Evolutionary conservation across 2,888 invertebrate species (phyloP), one percentile per base, ranked within the genome.

Genomic region (Sepioteuthis lessoniana): DNA sequence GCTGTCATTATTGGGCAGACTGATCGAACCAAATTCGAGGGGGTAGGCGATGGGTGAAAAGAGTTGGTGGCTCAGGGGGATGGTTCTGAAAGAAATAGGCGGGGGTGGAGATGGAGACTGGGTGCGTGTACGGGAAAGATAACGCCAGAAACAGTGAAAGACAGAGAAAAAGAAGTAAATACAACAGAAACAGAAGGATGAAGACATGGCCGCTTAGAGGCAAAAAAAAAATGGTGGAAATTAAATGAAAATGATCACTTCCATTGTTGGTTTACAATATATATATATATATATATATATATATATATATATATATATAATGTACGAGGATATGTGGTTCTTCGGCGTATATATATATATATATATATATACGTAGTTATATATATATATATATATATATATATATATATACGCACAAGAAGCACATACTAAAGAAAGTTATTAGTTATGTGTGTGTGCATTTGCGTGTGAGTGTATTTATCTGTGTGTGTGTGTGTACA

Each of bases 231-330:
- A 76, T 31, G 76, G 10, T n/a, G 76, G n/a, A 76, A 76, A 10
- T 76, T 31, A n/a, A 76, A 76, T 76, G 76, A 76, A 76, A 76
- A 76, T 76, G n/a, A 76, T 76, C n/a, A n/a, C n/a, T 76, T 50
- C 16, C 50, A 46, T 46, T 46, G 7, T 46, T 50, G 31, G 31
- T 13, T 76, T 13, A 4, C n/a, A n/a, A n/a, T n/a, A n/a, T n/a
- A n/a, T n/a, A n/a, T n/a, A n/a, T n/a, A n/a, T n/a, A n/a, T n/a
- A 31, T 16, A n/a, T n/a, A 7, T 31, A n/a, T 10, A n/a, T 76
- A n/a, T 76, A 76, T 76, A 76, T 76, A 76, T 76, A 76, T 76
- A 76, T 76, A 76, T 76, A 76, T 76, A 76, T 76, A 76, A n/a
- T n/a, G n/a, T n/a, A n/a, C n/a, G n/a, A n/a, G n/a, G n/a, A n/a